Percentiles rank a stretch among this genome's conserved stretches.
Conservation (phyloP, 1,140 invertebrate species). For the Drosophila equinoxialis region DNA sequence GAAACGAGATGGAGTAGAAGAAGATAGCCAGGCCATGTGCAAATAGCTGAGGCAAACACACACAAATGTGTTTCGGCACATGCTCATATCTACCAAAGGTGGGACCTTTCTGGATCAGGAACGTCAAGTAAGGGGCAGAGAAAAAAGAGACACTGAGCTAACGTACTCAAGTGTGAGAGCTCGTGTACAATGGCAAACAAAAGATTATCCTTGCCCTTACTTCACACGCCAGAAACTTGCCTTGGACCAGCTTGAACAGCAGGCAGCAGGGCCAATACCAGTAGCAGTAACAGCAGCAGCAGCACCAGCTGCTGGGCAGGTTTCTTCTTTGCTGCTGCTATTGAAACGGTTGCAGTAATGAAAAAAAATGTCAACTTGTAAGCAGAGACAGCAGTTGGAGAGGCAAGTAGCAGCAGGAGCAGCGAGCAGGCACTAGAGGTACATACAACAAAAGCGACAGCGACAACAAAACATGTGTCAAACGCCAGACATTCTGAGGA, state of each 20-base stretch:
- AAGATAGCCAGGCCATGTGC: conserved; percentile 12
- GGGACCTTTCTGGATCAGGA: conserved; percentile 3
- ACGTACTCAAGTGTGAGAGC: conserved; percentile 55
- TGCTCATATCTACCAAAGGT: conserved; percentile 6
- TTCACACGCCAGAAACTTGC: conserved; percentile 44
- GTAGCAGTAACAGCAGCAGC: background rate
- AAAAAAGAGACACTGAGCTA: conserved; percentile 21
- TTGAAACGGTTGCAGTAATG: conserved; percentile 77
- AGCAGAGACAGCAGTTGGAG: conserved; percentile 26
- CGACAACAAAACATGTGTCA: conserved; percentile 78
- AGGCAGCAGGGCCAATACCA: conserved; percentile 9
- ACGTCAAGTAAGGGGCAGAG: background rate
- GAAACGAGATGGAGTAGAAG: background rate
- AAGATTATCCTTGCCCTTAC: conserved; percentile 78
- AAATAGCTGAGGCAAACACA: conserved; percentile 44
- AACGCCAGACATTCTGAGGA: conserved; percentile 78
- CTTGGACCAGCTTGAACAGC: conserved; percentile 30
- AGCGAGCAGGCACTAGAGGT: conserved; percentile 26
- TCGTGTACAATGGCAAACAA: conserved; percentile 61
- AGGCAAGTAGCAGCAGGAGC: background rate
- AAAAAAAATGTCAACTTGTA: conserved; percentile 78
- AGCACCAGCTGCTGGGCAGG: conserved; percentile 28
- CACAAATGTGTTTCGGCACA: conserved; percentile 46
- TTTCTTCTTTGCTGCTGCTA: conserved; percentile 52
- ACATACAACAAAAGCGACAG: conserved; percentile 61